A percentile compares a stretch with the other conserved stretches of the same genome.
phyloP scores from a whole-genome alignment of 2,113 vertebrate species.

The Forbesichthys papilliferus region DNA sequence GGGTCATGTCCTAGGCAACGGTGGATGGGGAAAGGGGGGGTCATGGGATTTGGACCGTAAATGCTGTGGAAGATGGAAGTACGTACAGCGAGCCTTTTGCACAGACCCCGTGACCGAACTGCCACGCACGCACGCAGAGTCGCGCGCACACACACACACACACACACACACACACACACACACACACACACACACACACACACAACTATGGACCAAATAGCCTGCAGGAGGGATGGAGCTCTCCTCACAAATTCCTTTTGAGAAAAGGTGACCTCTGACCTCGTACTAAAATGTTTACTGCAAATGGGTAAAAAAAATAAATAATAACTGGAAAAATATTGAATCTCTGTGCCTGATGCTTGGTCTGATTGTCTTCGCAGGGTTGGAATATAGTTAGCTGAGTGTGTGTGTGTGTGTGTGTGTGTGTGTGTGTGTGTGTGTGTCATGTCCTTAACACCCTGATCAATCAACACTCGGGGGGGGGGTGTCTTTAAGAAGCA shows the following conservation, averaged over 20 bases:
- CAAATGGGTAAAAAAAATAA: conserved; percentile 45
- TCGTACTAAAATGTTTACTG: conserved; percentile 55
- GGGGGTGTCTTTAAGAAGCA: neutral
- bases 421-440: conserved; percentile 19
- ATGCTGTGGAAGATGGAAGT: conserved; percentile 33
- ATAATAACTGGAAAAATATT: conserved; percentile 50
- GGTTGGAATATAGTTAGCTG: conserved; percentile 55
- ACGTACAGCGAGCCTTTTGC: conserved; percentile 55
- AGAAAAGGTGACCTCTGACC: conserved; percentile 48
- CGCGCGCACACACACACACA: no score
- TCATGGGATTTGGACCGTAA: conserved; percentile 18
- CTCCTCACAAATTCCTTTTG: conserved; percentile 29
- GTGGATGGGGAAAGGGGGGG: neutral
- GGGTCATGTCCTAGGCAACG: conserved; percentile 91
- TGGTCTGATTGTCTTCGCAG: conserved; percentile 54
- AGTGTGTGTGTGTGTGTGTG: neutral
- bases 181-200: neutral
- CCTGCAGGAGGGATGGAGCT: conserved; percentile 21
- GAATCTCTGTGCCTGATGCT: conserved; percentile 59
- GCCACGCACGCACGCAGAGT: conserved; percentile 5
- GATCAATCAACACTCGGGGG: neutral
- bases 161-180: conserved; percentile 13
- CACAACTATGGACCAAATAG: conserved; percentile 56
- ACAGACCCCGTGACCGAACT: conserved; percentile 35
- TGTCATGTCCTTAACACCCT: conserved; percentile 1